A percentile compares a stretch with the other conserved stretches of the same genome.
Evolutionary conservation across 1,140 invertebrate species (phyloP).

Genomic region (Asobara japonica): DNA sequence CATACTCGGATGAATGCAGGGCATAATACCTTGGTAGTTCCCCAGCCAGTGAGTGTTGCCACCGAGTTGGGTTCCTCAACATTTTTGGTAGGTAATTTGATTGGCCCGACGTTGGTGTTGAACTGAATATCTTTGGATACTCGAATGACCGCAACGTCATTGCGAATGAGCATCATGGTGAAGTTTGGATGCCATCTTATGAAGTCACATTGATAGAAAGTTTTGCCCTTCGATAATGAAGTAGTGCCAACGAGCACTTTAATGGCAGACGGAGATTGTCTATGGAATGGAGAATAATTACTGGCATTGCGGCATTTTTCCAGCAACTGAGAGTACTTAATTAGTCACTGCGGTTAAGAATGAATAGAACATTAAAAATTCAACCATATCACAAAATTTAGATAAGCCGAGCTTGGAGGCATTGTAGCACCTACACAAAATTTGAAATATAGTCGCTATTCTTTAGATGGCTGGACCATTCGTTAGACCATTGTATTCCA

Average conservation of each 20-base stretch:
- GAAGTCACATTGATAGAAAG: slow-evolving; percentile 45
- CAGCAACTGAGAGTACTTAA: no score
- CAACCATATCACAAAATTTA: no score
- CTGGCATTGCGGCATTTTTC: no score
- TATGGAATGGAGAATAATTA: background rate
- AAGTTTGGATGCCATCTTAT: slow-evolving; percentile 57
- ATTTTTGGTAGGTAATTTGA: slow-evolving; percentile 33
- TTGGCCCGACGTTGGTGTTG: slow-evolving; percentile 52
- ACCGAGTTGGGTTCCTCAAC: slow-evolving; percentile 27
- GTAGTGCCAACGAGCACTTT: slow-evolving; percentile 50
- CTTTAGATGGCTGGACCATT: no score
- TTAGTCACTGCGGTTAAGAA: no score
- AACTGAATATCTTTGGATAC: slow-evolving; percentile 50
- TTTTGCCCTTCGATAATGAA: slow-evolving; percentile 42
- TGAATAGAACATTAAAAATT: no score
- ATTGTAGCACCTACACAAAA: no score
- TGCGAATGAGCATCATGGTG: slow-evolving; percentile 38
- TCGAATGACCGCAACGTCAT: slow-evolving; percentile 68
- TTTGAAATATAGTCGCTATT: no score
- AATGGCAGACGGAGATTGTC: slow-evolving; percentile 17
- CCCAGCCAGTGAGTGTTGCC: slow-evolving; percentile 65
- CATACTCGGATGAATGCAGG: background rate
- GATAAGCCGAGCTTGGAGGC: no score
- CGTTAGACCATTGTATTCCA: no score
- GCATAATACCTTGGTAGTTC: slow-evolving; percentile 49